Conservation (phyloP, 2,797 vertebrate genomes). For the Phyllotis vaccarum region DNA sequence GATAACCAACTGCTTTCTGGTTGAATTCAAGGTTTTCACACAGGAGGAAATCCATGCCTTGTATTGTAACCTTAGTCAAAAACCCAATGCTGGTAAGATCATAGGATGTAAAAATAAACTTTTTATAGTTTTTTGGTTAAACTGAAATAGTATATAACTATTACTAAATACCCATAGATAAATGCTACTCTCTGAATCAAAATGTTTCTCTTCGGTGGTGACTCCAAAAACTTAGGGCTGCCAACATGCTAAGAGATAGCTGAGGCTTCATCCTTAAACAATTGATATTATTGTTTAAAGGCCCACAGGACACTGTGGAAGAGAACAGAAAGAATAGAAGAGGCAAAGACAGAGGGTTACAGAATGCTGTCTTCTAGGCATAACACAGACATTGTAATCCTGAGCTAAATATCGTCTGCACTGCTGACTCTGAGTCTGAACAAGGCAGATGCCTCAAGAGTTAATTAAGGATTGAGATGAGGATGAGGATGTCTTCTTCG, state of each 20-base stretch:
- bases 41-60: not conserved
- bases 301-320: not conserved
- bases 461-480: not conserved
- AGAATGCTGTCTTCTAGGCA: not conserved
- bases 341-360: not conserved
- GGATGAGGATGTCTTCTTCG: not conserved
- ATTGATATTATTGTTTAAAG: not conserved
- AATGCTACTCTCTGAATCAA: not conserved
- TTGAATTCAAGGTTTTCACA: not conserved
- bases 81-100: not conserved
- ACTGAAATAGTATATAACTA: not conserved
- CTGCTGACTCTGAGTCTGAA: too few species aligned
- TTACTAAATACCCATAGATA: not conserved
- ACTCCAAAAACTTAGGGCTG: not conserved
- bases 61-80: not conserved
- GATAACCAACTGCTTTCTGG: not conserved
- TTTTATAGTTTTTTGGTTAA: not conserved
- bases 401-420: not conserved
- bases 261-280: not conserved
- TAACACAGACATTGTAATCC: not conserved
- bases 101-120: not conserved
- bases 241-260: not conserved
- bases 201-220: not conserved
- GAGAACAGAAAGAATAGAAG: not conserved
- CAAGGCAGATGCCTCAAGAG: not conserved